Evolutionary conservation across 1,140 invertebrate species (phyloP), one percentile per base, ranked within the genome.

Genomic region (Cydia splendana): DNA sequence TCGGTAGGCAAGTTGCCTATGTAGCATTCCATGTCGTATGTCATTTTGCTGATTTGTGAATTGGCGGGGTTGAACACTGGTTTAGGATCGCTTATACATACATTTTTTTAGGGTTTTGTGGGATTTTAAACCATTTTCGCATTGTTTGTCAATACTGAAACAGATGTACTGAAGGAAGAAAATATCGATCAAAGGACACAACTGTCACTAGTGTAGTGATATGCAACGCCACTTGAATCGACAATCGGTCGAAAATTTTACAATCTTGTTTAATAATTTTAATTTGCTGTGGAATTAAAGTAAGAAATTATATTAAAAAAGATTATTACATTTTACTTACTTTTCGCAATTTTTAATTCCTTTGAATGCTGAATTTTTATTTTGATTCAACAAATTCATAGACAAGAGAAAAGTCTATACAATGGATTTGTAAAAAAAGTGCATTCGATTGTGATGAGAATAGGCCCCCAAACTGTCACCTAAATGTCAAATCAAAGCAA

Each of bases 1-100:
- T 91, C 89, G 2, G 87, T 85, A 5, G 89, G 87, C n/a, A 87
- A 57, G 13, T 30, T 34, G 53, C 34, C 42, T 4, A 74, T 24
- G 45, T 57, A 42, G 12, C 20, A 57, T 20, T 38, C 45, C 38
- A 18, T 24, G 18, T 77, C 71, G 15, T 65, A 53, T 0, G 76
- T 45, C 76, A 77, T 77, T 34, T 67, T 74, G 28, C 15, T 15
- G 15, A 13, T 15, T 28, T 48, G 24, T 38, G 13, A 12, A 65
- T 12, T 18, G n/a, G 15, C 18, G 53, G 12, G 5, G 9, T 77
- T 77, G n/a, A 38, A 76, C 10, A 62, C 48, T 57, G 53, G 15
- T 71, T 48, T 42, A 69, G 24, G 20, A 24, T 38, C 10, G 69
- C 42, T 71, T 38, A 51, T 12, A 4, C 57, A 74, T 38, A 30